phyloP scores from a whole-genome alignment of 2,797 vertebrate species.

The Todus mexicanus region DNA sequence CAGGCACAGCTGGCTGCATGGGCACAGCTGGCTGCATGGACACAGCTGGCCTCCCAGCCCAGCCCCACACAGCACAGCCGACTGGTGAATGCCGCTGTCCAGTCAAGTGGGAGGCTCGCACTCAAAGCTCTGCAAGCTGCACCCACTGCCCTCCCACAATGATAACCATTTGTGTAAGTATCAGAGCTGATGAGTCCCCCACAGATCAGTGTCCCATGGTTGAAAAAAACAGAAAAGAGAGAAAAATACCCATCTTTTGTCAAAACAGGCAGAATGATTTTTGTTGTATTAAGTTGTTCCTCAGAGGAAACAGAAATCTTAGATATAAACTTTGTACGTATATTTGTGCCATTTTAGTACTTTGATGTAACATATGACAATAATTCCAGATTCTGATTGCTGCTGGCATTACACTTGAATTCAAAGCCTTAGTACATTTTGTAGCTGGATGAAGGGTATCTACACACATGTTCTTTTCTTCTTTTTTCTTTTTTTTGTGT shows the following conservation, averaged over 20 bases:
- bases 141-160: not conserved
- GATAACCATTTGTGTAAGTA: not conserved
- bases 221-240: not conserved
- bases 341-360: not conserved
- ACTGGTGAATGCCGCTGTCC: fast-evolving
- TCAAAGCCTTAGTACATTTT: not conserved
- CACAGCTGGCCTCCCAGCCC: not conserved
- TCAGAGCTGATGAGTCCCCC: not conserved
- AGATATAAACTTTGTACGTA: not conserved
- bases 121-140: not conserved
- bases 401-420: not conserved
- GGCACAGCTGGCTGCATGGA: not conserved
- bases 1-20: not conserved
- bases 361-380: not conserved
- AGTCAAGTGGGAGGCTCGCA: not conserved
- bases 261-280: not conserved
- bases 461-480: not conserved
- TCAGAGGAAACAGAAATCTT: not conserved
- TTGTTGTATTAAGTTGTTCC: not conserved
- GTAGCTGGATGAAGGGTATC: not conserved
- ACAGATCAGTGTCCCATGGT: not conserved
- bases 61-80: not conserved
- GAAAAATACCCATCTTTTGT: fast-evolving
- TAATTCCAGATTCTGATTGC: not conserved
- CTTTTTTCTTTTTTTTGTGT: not conserved